Evolutionary conservation across 1,140 invertebrate genomes (phyloP).

Genomic region (Calycopis cecrops): DNA sequence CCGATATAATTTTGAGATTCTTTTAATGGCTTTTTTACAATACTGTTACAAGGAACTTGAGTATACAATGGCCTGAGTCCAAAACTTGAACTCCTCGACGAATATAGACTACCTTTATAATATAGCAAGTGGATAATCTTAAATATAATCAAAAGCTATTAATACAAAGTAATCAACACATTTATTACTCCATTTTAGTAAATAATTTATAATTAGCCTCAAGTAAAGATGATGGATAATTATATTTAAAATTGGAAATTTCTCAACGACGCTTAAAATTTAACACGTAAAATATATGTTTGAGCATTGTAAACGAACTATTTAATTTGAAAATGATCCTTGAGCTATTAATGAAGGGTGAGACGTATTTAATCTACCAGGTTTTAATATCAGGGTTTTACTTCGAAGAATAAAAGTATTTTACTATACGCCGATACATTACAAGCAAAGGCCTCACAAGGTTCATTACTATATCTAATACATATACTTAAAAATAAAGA

Average conservation of each 20-base stretch:
- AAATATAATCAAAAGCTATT: conserved; percentile 6
- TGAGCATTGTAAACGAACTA: conserved; percentile 4
- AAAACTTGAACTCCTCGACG: background rate
- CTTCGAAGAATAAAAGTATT: too few species aligned
- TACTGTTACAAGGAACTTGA: conserved; percentile 29
- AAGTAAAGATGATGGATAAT: background rate
- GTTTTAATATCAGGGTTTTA: too few species aligned
- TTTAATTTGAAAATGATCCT: too few species aligned
- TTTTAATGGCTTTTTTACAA: conserved; percentile 23
- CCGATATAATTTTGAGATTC: conserved; percentile 21
- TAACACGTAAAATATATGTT: background rate
- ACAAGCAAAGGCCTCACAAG: too few species aligned
- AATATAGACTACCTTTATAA: too few species aligned
- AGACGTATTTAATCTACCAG: too few species aligned
- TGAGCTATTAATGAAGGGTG: too few species aligned
- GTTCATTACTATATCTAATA: too few species aligned
- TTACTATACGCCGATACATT: too few species aligned
- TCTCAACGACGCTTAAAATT: background rate
- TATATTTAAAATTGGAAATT: background rate
- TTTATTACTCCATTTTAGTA: background rate
- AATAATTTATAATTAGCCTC: conserved; percentile 3
- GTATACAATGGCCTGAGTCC: conserved; percentile 19
- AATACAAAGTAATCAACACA: background rate
- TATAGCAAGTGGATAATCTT: background rate
- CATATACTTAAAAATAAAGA: too few species aligned